Base-by-base conservation (phyloP, 2,888 invertebrate species). In the Drosophila paracracens region DNA sequence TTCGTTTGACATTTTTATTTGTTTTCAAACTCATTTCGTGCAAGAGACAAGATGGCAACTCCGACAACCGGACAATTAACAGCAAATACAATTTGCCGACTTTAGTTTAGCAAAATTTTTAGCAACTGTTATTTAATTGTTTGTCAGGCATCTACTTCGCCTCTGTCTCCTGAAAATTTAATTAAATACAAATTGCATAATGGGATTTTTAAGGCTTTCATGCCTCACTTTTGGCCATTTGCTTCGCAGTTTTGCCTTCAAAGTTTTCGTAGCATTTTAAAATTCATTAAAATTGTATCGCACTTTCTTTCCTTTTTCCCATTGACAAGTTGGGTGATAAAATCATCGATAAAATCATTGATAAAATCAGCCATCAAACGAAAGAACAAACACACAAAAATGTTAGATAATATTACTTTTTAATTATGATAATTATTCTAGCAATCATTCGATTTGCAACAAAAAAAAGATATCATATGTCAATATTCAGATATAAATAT, bases 1-100 rank as follows among this genome's bases (percentile, higher is more conserved):
- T 88, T 91, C 81, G 79, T 86, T 88, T 88, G 83, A 85, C 88
- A 88, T 84, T 89, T 90, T 90, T 90, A 91, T 88, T 90, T 88
- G 90, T 91, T 88, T 89, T 76, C 86, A 91, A 89, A 88, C 81
- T 86, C 88, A 91, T 78, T 78, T 74, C 76, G 76, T 74, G 72
- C 68, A 66, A 29, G 38, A 70, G 70, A 33, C 53, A 52, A 68
- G 67, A 53, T 70, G 48, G 59, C 64, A 74, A 72, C 53, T 66
- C 38, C 46, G 66, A 69, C 88, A 84, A 78, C 75, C 66, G 70
- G 70, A 89, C 85, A 86, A 86, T 86, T 86, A 86, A 82, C 90
- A 90, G 82, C 83, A 86, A 86, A 86, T 90, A 86, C 87, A 90
- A 86, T 88, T 85, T 80, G 68, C 81, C 67, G 86, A 89, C 73